phyloP scores from a whole-genome alignment of 2,888 invertebrate genomes.

The Volucella zonaria region DNA sequence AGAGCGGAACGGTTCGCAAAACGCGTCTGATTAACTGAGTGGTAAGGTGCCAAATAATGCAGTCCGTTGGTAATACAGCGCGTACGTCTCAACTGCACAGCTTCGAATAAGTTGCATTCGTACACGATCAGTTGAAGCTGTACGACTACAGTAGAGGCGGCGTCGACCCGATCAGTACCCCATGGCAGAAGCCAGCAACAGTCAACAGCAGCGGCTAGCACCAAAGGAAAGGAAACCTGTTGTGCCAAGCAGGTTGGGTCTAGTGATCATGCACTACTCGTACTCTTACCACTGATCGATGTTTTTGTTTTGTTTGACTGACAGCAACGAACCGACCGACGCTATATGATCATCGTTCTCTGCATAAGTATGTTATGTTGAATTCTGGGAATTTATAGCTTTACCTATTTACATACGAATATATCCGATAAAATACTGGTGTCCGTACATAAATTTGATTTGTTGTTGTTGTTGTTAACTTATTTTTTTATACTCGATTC shows the following conservation, averaged over 20 bases:
- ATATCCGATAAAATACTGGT: conserved; percentile 31
- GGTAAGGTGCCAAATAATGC: conserved; percentile 30
- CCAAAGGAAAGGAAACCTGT: conserved; percentile 50
- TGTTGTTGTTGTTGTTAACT: conserved; percentile 3
- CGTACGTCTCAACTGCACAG: conserved; percentile 46
- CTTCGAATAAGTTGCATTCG: conserved; percentile 39
- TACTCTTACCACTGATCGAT: conserved; percentile 38
- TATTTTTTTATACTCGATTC: conserved; percentile 11
- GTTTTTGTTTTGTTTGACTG: conserved; percentile 39
- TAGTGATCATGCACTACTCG: conserved; percentile 23
- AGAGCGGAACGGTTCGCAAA: conserved; percentile 9
- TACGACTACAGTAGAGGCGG: no score
- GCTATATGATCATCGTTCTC: neutral
- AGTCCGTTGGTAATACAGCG: conserved; percentile 28
- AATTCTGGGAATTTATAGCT: no score
- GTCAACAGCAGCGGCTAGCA: conserved; percentile 19
- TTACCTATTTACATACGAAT: neutral
- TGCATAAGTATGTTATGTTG: neutral
- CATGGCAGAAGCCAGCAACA: conserved; percentile 1
- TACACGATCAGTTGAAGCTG: conserved; percentile 37
- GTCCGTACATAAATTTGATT: conserved; percentile 13
- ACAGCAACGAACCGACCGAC: conserved; percentile 28
- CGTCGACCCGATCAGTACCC: no score
- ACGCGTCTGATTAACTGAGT: conserved; percentile 30
- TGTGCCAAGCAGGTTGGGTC: conserved; percentile 58